phyloP scores from a whole-genome alignment of 1,140 invertebrate species.

The Gonioctena quinquepunctata region DNA sequence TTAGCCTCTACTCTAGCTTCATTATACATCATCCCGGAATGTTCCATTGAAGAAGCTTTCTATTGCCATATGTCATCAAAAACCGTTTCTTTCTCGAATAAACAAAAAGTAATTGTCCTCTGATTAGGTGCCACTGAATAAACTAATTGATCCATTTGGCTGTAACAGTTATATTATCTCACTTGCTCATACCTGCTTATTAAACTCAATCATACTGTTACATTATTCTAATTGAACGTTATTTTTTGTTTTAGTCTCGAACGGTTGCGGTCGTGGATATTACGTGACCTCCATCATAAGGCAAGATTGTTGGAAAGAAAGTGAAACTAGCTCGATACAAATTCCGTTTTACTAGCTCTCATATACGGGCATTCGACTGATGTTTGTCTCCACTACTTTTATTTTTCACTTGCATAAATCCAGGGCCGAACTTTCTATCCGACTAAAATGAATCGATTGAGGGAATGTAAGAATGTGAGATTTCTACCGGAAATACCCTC shows the following conservation, averaged over 20 bases:
- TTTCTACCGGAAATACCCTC: no score
- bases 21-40: no score
- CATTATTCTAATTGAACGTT: background rate
- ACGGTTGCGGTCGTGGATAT: background rate
- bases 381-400: background rate
- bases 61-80: no score
- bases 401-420: background rate
- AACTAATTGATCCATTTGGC: background rate
- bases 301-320: slow-evolving; percentile 1
- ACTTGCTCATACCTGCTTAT: background rate
- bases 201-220: background rate
- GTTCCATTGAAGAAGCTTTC: no score
- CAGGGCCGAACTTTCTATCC: no score
- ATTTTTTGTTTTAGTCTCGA: background rate
- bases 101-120: no score
- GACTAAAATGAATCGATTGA: no score
- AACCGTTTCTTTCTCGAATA: no score
- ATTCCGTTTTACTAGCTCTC: slow-evolving; percentile 4
- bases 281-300: slow-evolving; percentile 7
- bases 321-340: background rate
- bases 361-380: background rate
- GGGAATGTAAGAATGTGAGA: no score
- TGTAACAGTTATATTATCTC: background rate
- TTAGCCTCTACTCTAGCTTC: no score
- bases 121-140: no score